Base-by-base conservation (phyloP, 2,113 vertebrate genomes). In the Athene noctua region DNA sequence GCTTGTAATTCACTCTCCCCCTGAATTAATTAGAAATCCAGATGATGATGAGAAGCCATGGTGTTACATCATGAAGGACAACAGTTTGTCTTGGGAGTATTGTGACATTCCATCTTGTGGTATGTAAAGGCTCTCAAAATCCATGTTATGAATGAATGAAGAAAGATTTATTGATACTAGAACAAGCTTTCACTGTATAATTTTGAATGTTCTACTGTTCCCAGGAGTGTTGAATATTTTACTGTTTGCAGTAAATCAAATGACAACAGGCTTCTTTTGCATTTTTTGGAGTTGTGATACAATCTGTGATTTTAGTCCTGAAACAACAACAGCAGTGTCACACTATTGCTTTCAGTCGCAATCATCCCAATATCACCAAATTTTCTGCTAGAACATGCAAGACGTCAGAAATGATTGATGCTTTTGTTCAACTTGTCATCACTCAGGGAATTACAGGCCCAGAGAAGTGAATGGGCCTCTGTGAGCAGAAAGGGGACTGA, bases 41-140 rank as follows among this genome's bases (percentile, higher is more conserved):
- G 99, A 99, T 86, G 86, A 96, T 20, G 99, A 99, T 85, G 97
- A 98, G 80, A 98, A 84, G 85, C 99, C 99, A 1, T 99, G 99
- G 99, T 99, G 99, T 96, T 99, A 99, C 92, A 98, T 98, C 38
- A 93, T 98, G 94, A 98, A 97, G 92, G 96, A 98, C 51, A 93
- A 94, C 30, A 96, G 92, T 30, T 98, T 99, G 79, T 99, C 99
- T 89, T 99, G 99, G 99, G 99, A 98, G 15, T 98, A 99, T 91
- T 99, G 99, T 92, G 92, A 95, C 34, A 49, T 99, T 92, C 94
- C 92, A 8, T 38, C 91, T 55, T 99, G 99, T 47, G 91, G 98
- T 98, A 97, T 58, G 98, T 97, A 90, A 87, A 85, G 36, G 15
- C 25, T 77, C 61, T 71, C 86, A 62, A 92, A 90, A 79, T 90